phyloP scores from a whole-genome alignment of 2,888 invertebrate genomes.

The Polydesmus complanatus region DNA sequence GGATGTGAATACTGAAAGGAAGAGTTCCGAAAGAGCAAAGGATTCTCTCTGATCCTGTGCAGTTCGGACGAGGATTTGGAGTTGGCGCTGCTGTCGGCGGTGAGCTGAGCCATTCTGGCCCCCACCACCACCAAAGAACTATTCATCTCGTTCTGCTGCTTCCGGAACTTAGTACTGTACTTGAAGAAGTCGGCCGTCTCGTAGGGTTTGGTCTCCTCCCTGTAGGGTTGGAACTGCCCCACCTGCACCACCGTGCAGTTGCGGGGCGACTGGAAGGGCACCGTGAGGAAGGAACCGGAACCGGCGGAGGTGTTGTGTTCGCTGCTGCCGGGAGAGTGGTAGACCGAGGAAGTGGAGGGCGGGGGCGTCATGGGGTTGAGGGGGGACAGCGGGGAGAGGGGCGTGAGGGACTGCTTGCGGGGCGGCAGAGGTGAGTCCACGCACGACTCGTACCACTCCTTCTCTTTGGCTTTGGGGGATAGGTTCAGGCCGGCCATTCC shows the following conservation, averaged over 20 bases:
- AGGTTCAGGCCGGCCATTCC: background rate
- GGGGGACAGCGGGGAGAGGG: background rate
- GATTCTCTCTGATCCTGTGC: background rate
- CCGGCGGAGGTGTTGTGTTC: background rate
- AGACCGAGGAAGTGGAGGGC: background rate
- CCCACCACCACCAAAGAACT: background rate
- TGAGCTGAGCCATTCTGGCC: background rate
- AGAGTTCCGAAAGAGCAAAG: background rate
- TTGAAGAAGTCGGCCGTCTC: constrained; percentile 98
- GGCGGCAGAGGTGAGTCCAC: constrained; percentile 42
- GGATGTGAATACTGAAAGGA: background rate
- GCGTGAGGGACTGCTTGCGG: constrained; percentile 10
- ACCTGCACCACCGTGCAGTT: constrained; percentile 73
- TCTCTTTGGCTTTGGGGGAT: constrained; percentile 33
- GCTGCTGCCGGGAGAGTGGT: background rate
- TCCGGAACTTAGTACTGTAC: constrained; percentile 84
- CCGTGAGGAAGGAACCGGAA: constrained; percentile 18
- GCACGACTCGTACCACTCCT: constrained; percentile 56
- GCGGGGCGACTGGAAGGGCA: constrained; percentile 60
- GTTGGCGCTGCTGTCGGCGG: background rate
- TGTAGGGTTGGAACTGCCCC: constrained; percentile 74
- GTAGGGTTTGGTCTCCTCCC: constrained; percentile 86
- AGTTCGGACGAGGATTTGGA: background rate
- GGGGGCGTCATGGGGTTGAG: background rate
- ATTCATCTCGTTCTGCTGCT: constrained; percentile 35